Percentiles rank a stretch among this genome's conserved stretches.
phyloP scores from a whole-genome alignment of 1,140 invertebrate species.

The Calephelis nemesis region DNA sequence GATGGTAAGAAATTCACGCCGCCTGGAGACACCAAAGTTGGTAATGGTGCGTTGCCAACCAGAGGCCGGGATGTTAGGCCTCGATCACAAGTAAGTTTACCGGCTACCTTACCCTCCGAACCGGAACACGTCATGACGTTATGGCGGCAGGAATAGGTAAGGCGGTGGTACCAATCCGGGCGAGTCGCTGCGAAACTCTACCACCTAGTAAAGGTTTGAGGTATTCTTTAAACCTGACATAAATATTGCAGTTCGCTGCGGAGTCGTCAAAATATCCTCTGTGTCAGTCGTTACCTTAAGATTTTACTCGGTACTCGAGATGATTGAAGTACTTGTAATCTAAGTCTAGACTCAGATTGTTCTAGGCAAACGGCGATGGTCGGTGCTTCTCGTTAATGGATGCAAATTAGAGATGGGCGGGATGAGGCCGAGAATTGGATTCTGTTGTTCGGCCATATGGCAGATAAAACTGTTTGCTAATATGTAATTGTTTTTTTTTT shows the following conservation, averaged over 20 bases:
- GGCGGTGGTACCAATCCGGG: too few relatives aligned
- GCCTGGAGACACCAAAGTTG: too few relatives aligned
- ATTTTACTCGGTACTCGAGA: slow-evolving; percentile 41
- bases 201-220: too few relatives aligned
- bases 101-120: too few relatives aligned
- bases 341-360: slow-evolving; percentile 36
- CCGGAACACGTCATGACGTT: too few relatives aligned
- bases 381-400: slow-evolving; percentile 39
- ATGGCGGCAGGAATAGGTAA: too few relatives aligned
- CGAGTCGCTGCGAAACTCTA: too few relatives aligned
- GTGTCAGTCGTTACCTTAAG: slow-evolving; percentile 10
- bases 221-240: too few relatives aligned
- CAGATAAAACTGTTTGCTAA: neutral
- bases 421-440: slow-evolving; percentile 16
- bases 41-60: too few relatives aligned
- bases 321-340: slow-evolving; percentile 37
- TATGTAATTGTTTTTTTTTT: neutral
- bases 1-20: too few relatives aligned
- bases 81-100: too few relatives aligned
- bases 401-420: slow-evolving; percentile 34
- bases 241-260: neutral
- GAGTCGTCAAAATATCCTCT: neutral
- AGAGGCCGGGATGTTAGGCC: too few relatives aligned
- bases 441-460: neutral
- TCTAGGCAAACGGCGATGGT: slow-evolving; percentile 35